Conservation (phyloP, 53 echinoderm and acorn worm species). For the Temnopleurus reevesii region DNA sequence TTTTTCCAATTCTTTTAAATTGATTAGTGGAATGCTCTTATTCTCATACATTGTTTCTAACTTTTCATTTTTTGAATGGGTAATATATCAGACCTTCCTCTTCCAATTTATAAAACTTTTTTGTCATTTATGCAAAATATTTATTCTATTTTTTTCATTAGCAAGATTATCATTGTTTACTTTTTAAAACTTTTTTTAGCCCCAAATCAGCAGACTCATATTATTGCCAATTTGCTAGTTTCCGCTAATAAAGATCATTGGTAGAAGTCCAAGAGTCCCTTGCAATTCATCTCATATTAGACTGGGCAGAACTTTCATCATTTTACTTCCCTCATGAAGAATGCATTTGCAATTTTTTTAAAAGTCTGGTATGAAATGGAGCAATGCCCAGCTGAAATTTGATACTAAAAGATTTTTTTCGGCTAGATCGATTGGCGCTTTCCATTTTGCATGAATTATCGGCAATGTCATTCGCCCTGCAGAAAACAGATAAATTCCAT, state of each 20-base stretch:
- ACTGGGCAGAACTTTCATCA: constrained; percentile 21
- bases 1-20: too few relatives aligned
- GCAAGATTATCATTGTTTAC: too few relatives aligned
- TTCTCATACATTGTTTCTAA: too few relatives aligned
- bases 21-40: too few relatives aligned
- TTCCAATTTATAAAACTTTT: too few relatives aligned
- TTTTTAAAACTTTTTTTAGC: neutral
- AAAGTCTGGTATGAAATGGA: neutral
- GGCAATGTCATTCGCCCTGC: neutral
- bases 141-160: too few relatives aligned
- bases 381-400: neutral
- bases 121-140: too few relatives aligned
- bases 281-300: constrained; percentile 7
- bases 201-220: neutral
- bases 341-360: neutral
- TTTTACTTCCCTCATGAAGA: neutral
- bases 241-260: neutral
- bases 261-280: neutral
- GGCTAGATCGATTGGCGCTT: neutral
- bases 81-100: too few relatives aligned
- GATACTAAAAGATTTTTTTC: neutral
- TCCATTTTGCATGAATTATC: constrained; percentile 16
- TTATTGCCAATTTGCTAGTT: constrained; percentile 14
- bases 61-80: too few relatives aligned
- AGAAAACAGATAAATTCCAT: neutral